These are phyloP conservation scores for Choloepus hoffmanni DNA, from an alignment of 2,113 vertebrate genomes.

Conservation along the genomic window DNA sequence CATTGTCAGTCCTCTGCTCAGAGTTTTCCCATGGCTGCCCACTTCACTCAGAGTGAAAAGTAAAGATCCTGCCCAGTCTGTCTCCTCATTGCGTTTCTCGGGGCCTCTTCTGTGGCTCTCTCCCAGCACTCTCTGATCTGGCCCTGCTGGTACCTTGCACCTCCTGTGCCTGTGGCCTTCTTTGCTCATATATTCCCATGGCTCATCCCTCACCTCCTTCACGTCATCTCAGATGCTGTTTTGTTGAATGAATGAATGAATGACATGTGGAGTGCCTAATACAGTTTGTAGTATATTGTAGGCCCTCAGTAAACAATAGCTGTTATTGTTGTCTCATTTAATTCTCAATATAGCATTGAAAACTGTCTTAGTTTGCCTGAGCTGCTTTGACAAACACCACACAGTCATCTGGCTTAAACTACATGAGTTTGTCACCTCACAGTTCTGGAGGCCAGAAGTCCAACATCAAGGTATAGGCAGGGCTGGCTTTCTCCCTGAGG, in stretches of 20 bases:
- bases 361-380: no score
- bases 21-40: background rate
- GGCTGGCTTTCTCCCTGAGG: no score
- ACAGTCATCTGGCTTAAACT: no score
- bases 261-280: background rate
- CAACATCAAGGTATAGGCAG: no score
- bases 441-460: no score
- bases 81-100: background rate
- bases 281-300: background rate
- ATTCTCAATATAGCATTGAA: background rate
- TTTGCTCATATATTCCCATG: rapidly evolving
- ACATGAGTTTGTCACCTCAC: no score
- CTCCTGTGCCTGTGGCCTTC: background rate
- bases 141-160: background rate
- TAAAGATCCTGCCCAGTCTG: background rate
- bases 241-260: background rate
- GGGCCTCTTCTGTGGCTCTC: background rate
- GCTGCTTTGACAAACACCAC: no score
- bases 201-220: background rate
- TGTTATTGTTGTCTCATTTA: background rate
- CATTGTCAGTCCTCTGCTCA: background rate
- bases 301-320: background rate
- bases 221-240: background rate
- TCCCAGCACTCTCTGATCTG: background rate
- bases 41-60: background rate